Conservation (phyloP, 2,797 vertebrate species). For the Thripadectes ignobilis region DNA sequence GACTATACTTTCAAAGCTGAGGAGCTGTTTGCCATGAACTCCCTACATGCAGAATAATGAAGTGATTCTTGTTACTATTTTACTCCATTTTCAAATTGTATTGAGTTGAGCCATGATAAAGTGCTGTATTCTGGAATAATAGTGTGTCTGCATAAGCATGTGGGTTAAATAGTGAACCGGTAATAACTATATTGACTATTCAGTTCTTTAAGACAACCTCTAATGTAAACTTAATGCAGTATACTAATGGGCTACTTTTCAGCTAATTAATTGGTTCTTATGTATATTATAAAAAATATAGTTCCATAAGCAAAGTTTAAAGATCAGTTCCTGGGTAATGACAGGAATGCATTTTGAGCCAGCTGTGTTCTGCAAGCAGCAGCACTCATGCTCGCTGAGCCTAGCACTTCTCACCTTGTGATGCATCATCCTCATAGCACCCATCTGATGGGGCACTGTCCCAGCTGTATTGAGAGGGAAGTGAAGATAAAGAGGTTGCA, state of each 20-base stretch:
- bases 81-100: not conserved
- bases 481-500: slow-evolving; percentile 24
- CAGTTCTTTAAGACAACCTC: not conserved
- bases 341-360: not conserved
- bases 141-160: not conserved
- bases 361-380: not conserved
- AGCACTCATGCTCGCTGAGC: accelerated
- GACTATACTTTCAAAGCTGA: not conserved
- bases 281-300: not conserved
- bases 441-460: not conserved
- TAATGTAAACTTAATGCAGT: not conserved
- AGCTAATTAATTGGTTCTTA: not conserved
- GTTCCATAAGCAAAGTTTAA: not conserved
- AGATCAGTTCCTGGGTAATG: not conserved
- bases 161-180: not conserved
- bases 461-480: not conserved
- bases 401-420: not conserved
- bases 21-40: not conserved
- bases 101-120: not conserved
- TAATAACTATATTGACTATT: not conserved
- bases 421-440: not conserved
- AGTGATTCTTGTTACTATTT: not conserved
- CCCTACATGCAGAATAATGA: not conserved
- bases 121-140: not conserved
- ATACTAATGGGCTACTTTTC: not conserved